These are phyloP conservation scores for Cataglyphis albicans DNA, from an alignment of 2,888 invertebrate genomes.

Conservation along the genomic window DNA sequence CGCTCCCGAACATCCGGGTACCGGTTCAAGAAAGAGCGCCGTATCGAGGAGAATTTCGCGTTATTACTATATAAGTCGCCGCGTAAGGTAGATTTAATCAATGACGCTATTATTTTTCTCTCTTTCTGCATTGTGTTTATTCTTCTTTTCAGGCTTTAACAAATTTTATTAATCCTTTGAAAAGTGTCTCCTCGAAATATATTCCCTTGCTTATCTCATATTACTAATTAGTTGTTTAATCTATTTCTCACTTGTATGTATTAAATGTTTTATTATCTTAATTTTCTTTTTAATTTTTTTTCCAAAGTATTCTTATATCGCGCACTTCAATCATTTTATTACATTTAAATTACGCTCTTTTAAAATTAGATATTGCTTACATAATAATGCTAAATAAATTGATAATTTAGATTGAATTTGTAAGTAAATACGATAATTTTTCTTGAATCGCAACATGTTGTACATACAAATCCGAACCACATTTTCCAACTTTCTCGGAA, in stretches of 20 bases:
- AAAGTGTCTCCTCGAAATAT: not conserved
- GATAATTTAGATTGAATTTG: not conserved
- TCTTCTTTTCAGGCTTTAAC: not conserved
- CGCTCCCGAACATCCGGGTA: constrained; percentile 46
- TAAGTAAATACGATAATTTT: not conserved
- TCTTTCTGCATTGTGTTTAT: not conserved
- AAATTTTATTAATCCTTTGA: not conserved
- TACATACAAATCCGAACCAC: constrained; percentile 4
- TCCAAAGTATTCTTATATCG: not conserved
- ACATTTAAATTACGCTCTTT: not conserved
- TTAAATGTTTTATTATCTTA: not conserved
- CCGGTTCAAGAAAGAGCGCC: constrained; percentile 54
- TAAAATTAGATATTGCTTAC: not conserved
- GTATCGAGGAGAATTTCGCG: constrained; percentile 59
- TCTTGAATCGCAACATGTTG: constrained; percentile 1
- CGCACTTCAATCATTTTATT: not conserved
- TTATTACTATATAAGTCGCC: constrained; percentile 48
- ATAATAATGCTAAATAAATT: not conserved
- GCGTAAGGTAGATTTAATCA: constrained; percentile 52
- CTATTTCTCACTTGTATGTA: not conserved
- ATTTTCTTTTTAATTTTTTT: not conserved
- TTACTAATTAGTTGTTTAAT: not conserved
- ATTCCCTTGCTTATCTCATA: not conserved
- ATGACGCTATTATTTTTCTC: constrained; percentile 35
- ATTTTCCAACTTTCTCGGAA: constrained; percentile 50